phyloP scores from a whole-genome alignment of 1,140 invertebrate genomes.

The Argopecten irradians region DNA sequence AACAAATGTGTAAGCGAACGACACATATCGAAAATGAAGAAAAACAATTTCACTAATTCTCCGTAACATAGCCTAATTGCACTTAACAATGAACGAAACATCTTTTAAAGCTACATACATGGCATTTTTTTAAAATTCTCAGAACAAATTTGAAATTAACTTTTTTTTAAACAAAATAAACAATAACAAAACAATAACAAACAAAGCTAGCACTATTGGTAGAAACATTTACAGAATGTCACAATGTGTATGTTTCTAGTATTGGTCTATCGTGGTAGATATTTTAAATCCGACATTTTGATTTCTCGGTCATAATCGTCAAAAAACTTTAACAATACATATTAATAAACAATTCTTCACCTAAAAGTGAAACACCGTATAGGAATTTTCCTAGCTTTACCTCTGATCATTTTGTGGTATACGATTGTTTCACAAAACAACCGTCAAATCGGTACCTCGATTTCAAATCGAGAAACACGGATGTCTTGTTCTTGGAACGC shows the following conservation, averaged over 20 bases:
- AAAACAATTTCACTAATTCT: background rate
- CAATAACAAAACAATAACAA: background rate
- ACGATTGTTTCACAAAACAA: no score
- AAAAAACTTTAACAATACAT: background rate
- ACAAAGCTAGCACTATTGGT: background rate
- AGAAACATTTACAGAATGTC: background rate
- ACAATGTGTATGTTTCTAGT: background rate
- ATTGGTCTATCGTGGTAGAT: background rate
- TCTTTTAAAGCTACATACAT: background rate
- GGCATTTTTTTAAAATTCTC: background rate
- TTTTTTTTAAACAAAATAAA: background rate
- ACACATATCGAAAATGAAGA: background rate
- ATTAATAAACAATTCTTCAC: no score
- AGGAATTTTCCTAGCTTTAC: background rate
- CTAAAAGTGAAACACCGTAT: background rate
- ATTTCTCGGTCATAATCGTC: background rate
- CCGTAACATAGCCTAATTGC: slow-evolving; percentile 4
- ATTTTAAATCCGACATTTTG: background rate
- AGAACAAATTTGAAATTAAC: background rate
- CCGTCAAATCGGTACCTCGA: no score
- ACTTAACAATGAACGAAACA: slow-evolving; percentile 2
- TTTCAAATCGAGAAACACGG: no score
- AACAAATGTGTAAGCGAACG: background rate
- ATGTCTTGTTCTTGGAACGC: no score
- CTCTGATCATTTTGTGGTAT: no score